Percentiles rank a stretch among this genome's conserved stretches.
Conservation (phyloP, 2,888 invertebrate genomes). For the Brenthis daphne region DNA sequence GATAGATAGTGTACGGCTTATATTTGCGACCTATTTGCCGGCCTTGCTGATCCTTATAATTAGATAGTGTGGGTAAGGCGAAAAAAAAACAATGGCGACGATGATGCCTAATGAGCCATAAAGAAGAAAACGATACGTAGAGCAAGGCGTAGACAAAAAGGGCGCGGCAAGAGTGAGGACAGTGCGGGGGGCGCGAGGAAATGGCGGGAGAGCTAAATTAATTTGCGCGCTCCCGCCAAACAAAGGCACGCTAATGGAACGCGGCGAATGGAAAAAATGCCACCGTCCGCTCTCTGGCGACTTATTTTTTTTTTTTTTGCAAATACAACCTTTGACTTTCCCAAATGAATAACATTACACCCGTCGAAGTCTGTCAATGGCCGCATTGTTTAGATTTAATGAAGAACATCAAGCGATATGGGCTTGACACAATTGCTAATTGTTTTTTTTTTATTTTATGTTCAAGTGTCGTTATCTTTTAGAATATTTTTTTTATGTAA, state of each 20-base stretch:
- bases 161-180: slow-evolving; percentile 67
- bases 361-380: slow-evolving; percentile 69
- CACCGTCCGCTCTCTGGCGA: slow-evolving; percentile 81
- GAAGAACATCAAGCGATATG: slow-evolving; percentile 33
- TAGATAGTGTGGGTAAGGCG: slow-evolving; percentile 72
- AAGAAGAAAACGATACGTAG: slow-evolving; percentile 83
- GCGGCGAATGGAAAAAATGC: slow-evolving; percentile 83
- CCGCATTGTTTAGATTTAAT: slow-evolving; percentile 49
- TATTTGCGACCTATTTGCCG: slow-evolving; percentile 43
- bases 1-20: neutral
- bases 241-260: slow-evolving; percentile 83
- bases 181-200: slow-evolving; percentile 67
- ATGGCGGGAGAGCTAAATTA: slow-evolving; percentile 83
- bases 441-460: slow-evolving; percentile 15
- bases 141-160: slow-evolving; percentile 82
- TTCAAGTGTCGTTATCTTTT: neutral
- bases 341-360: slow-evolving; percentile 81
- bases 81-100: slow-evolving; percentile 80
- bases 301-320: slow-evolving; percentile 72
- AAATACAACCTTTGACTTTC: slow-evolving; percentile 82
- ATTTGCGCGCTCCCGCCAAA: slow-evolving; percentile 83
- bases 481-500: neutral
- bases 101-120: slow-evolving; percentile 82
- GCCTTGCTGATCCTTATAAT: slow-evolving; percentile 76
- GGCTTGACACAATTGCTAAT: slow-evolving; percentile 22